Percentiles rank a stretch among this genome's conserved stretches.
These are phyloP conservation scores for Agriopis marginaria DNA, from an alignment of 2,888 invertebrate genomes.

Conservation along the genomic window DNA sequence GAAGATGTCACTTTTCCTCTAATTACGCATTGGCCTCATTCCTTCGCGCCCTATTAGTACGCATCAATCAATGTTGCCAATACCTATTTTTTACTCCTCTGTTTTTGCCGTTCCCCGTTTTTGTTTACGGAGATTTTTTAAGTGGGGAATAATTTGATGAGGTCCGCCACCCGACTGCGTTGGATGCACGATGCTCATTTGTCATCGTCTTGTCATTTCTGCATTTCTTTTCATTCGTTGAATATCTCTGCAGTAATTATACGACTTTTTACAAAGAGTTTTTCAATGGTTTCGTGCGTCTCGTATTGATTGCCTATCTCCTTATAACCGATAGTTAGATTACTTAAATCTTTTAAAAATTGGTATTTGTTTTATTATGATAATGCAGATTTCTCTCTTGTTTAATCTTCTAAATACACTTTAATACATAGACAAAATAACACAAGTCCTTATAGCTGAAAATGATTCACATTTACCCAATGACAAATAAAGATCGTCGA, in stretches of 20 bases:
- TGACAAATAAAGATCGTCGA: conserved; percentile 63
- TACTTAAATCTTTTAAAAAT: not conserved
- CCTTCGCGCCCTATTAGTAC: conserved; percentile 86
- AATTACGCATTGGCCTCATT: conserved; percentile 84
- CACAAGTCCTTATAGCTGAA: not conserved
- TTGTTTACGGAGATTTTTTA: conserved; percentile 86
- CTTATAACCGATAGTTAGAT: conserved; percentile 9
- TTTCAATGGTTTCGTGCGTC: conserved; percentile 66
- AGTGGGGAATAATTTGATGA: conserved; percentile 86
- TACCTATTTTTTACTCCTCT: conserved; percentile 83
- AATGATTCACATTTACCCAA: not conserved
- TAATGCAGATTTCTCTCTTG: not conserved
- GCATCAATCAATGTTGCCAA: conserved; percentile 87
- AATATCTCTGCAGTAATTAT: conserved; percentile 83
- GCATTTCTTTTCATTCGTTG: conserved; percentile 84
- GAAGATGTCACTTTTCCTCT: conserved; percentile 85
- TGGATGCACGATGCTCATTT: conserved; percentile 83
- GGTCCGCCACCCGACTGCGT: conserved; percentile 85
- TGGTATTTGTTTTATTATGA: not conserved
- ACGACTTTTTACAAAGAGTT: conserved; percentile 74
- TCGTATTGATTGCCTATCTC: conserved; percentile 58
- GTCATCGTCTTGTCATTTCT: conserved; percentile 87
- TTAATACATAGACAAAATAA: not conserved
- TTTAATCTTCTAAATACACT: not conserved
- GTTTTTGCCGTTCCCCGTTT: conserved; percentile 79